Evolutionary conservation across 2,888 invertebrate species (phyloP), one percentile per base, ranked within the genome.

Genomic region (Drosophila mimica): DNA sequence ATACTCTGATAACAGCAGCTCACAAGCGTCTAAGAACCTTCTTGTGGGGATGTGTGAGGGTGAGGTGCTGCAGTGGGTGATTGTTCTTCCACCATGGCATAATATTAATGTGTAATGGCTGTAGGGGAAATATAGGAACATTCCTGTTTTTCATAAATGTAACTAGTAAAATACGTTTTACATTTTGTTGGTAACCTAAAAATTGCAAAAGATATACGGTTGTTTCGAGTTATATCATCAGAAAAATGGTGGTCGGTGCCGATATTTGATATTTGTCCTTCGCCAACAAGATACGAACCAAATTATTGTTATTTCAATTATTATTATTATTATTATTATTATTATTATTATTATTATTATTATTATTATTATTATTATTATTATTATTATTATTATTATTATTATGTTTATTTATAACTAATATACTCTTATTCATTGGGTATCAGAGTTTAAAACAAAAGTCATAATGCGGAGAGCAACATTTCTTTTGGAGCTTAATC

Each of bases 401-500:
- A 33, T 33, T 13, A 4, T 34, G n/a, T n/a, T n/a, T n/a, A n/a
- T n/a, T n/a, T n/a, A n/a, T n/a, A n/a, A n/a, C n/a, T n/a, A n/a
- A n/a, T n/a, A n/a, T 15, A 15, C 20, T 25, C 15, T 8, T 15
- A 25, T 25, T 15, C 4, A 3, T 25, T 46, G 15, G 20, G 8
- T 8, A 25, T 15, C 46, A 25, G 46, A 25, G 46, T 25, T 52
- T 17, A n/a, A 54, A 56, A 13, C n/a, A 38, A 59, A 31, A 53
- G 5, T 20, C 38, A 56, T 74, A 62, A 34, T 46, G 30, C 38
- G 48, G 49, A 53, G 30, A 49, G 46, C 62, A 36, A 52, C 28
- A 28, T 33, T 46, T 46, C 40, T 40, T 51, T 43, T 38, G 28
- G 28, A 36, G 49, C 65, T 59, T 61, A 52, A 46, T 25, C 53